Evolutionary conservation across 2,113 vertebrate species (phyloP).

Genomic region (Hemicordylus capensis): DNA sequence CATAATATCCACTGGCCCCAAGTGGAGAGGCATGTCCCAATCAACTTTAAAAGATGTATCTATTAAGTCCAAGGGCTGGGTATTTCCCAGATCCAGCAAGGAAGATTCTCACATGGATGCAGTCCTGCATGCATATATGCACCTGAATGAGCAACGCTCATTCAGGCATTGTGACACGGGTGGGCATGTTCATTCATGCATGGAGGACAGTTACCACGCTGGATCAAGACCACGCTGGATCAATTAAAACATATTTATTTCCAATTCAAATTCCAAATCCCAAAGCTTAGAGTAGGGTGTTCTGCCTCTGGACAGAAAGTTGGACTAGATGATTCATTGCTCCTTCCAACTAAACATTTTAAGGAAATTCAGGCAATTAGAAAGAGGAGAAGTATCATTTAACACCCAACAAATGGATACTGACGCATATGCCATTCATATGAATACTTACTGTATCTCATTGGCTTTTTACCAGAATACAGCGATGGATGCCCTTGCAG

Average conservation of each 20-base stretch:
- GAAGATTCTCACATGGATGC: too few species aligned
- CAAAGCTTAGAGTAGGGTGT: background rate
- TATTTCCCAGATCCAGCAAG: too few species aligned
- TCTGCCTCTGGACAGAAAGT: background rate
- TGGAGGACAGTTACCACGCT: background rate
- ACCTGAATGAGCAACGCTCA: too few species aligned
- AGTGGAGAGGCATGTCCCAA: background rate
- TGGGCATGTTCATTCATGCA: too few species aligned
- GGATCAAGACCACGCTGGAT: background rate
- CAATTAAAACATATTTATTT: background rate
- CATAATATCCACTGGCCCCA: background rate
- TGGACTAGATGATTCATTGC: background rate
- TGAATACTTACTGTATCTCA: slow-evolving; percentile 85
- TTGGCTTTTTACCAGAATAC: slow-evolving; percentile 80
- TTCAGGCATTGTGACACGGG: background rate
- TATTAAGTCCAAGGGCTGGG: background rate
- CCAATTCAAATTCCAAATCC: background rate
- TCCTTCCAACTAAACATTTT: background rate
- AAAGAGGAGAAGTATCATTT: background rate
- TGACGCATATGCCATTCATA: background rate
- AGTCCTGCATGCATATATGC: too few species aligned
- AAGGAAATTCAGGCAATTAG: background rate
- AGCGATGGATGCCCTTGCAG: slow-evolving; percentile 85
- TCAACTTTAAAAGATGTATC: background rate
- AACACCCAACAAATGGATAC: background rate